These are phyloP conservation scores for Naja naja DNA, from an alignment of 2,113 vertebrate species.

Conservation along the genomic window DNA sequence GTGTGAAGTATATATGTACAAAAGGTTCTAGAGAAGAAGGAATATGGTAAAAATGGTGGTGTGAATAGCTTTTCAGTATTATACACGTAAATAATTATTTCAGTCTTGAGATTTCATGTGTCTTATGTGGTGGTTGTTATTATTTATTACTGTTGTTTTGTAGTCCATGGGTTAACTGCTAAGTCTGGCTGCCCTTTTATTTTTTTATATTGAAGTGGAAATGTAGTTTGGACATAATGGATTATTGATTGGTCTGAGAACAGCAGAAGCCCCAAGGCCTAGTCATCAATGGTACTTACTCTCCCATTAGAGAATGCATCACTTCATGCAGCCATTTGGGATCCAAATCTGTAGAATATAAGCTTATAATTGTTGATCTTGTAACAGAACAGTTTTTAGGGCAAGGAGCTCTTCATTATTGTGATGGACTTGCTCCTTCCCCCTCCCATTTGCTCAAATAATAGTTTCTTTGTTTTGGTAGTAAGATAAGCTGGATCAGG, in stretches of 20 bases:
- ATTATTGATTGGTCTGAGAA: slow-evolving; percentile 89
- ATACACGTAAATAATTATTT: slow-evolving; percentile 17
- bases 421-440: slow-evolving; percentile 50
- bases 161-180: slow-evolving; percentile 53
- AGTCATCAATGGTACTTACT: slow-evolving; percentile 74
- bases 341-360: slow-evolving; percentile 65
- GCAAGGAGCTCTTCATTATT: slow-evolving; percentile 72
- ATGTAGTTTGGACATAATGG: slow-evolving; percentile 88
- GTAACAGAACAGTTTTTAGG: slow-evolving; percentile 57
- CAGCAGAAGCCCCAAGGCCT: slow-evolving; percentile 80
- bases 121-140: slow-evolving; percentile 24
- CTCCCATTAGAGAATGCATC: slow-evolving; percentile 81
- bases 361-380: slow-evolving; percentile 69
- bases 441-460: slow-evolving; percentile 64
- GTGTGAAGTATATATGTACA: background rate
- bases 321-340: slow-evolving; percentile 79
- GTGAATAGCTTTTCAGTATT: slow-evolving; percentile 33
- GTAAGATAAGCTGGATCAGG: slow-evolving; percentile 68
- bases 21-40: slow-evolving; percentile 28
- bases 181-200: slow-evolving; percentile 72
- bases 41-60: slow-evolving; percentile 40
- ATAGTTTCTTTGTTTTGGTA: slow-evolving; percentile 67
- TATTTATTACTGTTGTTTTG: slow-evolving; percentile 9
- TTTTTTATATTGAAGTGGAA: slow-evolving; percentile 76
- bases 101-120: slow-evolving; percentile 48